Percentiles rank a stretch among this genome's conserved stretches.
Conservation (phyloP, 2,797 vertebrate species). For the Phataginus tricuspis region DNA sequence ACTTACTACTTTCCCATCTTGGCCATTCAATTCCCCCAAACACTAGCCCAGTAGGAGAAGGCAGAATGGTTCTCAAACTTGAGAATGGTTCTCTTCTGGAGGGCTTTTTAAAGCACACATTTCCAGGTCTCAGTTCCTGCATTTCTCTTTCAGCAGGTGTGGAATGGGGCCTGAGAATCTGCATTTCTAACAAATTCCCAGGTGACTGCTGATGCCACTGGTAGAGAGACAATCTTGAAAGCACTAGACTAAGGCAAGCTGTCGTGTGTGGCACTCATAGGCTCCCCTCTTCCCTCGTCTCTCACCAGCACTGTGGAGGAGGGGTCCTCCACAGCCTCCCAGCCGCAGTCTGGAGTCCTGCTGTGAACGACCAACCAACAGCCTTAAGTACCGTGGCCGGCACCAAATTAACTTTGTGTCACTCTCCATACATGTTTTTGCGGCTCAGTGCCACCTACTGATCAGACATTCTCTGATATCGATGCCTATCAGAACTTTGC, state of each 20-base stretch:
- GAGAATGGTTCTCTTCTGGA: neutral
- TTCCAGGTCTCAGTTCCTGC: neutral
- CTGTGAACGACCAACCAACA: neutral
- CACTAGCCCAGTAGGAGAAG: neutral
- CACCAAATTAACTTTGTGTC: neutral
- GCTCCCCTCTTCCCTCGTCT: neutral
- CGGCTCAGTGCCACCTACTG: neutral
- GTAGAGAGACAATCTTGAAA: neutral
- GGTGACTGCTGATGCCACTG: neutral
- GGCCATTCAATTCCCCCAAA: neutral
- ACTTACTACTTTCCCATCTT: neutral
- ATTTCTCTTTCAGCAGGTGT: neutral
- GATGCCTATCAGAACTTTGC: neutral
- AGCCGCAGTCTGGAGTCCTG: neutral
- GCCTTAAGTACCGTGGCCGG: neutral
- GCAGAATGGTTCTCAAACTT: neutral
- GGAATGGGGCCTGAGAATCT: neutral
- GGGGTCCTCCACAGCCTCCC: neutral
- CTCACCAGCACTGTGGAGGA: neutral
- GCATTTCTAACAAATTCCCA: neutral
- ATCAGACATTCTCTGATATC: neutral
- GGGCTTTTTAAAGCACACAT: neutral
- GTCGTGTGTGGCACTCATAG: neutral
- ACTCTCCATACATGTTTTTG: neutral
- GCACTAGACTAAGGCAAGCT: neutral